Evolutionary conservation across 1,140 invertebrate species (phyloP).

Genomic region (Penaeus vannamei): DNA sequence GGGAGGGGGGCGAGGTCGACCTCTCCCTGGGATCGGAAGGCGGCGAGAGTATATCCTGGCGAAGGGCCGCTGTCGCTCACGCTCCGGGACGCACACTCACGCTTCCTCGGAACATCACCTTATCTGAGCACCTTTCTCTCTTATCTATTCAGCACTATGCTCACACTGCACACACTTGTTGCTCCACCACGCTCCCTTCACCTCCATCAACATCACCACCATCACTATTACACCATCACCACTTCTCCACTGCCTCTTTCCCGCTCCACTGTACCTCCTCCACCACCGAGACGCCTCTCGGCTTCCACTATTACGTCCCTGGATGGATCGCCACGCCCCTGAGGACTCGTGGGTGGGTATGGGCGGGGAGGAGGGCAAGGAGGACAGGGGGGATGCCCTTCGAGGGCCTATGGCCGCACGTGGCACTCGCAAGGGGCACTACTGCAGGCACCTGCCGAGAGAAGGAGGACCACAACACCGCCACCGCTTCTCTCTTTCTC

Average conservation of each 20-base stretch:
- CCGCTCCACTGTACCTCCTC: conserved; percentile 6
- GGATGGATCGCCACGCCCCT: conserved; percentile 32
- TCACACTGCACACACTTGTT: conserved; percentile 53
- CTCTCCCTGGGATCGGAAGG: too few species aligned
- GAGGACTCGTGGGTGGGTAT: conserved; percentile 19
- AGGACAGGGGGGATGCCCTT: too few species aligned
- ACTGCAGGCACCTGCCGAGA: not conserved
- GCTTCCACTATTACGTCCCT: conserved; percentile 18
- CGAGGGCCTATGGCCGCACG: conserved; percentile 21
- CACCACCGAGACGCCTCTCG: conserved; percentile 9
- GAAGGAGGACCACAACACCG: not conserved
- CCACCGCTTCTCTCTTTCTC: not conserved
- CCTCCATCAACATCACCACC: not conserved
- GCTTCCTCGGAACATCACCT: too few species aligned
- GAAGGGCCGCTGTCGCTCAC: too few species aligned
- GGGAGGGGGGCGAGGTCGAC: not conserved
- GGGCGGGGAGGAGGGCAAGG: not conserved
- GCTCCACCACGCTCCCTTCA: conserved; percentile 17
- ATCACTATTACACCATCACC: too few species aligned
- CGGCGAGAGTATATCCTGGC: too few species aligned
- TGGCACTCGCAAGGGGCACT: not conserved
- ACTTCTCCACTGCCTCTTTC: not conserved
- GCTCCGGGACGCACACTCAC: too few species aligned
- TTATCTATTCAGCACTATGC: not conserved
- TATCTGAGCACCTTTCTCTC: too few species aligned